Conservation (phyloP, 2,797 vertebrate genomes). For the Picus viridis region DNA sequence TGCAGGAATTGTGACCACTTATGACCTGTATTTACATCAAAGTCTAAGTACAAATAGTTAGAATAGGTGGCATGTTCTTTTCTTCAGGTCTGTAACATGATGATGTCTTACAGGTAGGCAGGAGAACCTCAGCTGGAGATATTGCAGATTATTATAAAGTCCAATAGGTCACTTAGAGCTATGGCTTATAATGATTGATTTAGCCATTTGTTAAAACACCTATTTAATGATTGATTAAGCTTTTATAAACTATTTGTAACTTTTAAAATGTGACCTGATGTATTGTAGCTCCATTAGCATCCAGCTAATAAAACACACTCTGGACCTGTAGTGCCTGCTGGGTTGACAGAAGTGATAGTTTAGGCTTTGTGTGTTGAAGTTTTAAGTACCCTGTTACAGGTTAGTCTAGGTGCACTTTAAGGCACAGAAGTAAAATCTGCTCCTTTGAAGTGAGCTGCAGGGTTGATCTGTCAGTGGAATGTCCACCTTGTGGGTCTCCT, state of each 20-base stretch:
- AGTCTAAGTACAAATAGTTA: background rate
- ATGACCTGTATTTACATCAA: background rate
- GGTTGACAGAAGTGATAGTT: background rate
- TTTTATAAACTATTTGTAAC: conserved; percentile 41
- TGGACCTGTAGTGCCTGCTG: background rate
- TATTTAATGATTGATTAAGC: conserved; percentile 39
- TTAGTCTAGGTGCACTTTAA: background rate
- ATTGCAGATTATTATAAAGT: background rate
- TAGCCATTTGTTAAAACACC: conserved; percentile 26
- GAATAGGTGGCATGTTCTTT: background rate
- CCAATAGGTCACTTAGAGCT: background rate
- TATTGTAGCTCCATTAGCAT: conserved; percentile 5
- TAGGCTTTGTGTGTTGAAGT: background rate
- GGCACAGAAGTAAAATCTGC: background rate
- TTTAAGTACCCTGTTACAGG: background rate
- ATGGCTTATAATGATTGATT: conserved; percentile 5
- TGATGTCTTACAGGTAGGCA: background rate
- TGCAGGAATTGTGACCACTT: background rate
- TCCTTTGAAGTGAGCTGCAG: accelerated
- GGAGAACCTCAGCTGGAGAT: background rate
- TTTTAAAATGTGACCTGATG: background rate
- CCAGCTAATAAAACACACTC: conserved; percentile 2
- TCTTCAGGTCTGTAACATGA: background rate
- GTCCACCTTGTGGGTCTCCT: background rate
- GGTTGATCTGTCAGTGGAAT: background rate